These are phyloP conservation scores for Agrenia bidenticulata DNA, from an alignment of 2,888 invertebrate genomes.

Conservation along the genomic window DNA sequence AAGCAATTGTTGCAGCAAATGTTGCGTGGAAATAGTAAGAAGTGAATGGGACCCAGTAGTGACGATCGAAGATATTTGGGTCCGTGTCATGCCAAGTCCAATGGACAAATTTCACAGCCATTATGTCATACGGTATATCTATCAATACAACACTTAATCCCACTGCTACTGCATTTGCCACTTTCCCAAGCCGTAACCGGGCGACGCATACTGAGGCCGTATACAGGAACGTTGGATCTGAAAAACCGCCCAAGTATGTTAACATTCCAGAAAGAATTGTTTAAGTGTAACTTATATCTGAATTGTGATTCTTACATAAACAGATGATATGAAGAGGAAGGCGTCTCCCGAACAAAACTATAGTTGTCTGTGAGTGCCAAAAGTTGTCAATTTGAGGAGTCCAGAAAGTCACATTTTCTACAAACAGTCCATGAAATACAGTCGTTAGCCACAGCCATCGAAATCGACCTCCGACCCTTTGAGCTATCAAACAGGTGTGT, in stretches of 20 bases:
- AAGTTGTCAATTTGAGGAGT: conserved; percentile 77
- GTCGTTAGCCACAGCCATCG: conserved; percentile 73
- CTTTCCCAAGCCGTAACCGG: conserved; percentile 58
- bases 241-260: too few species aligned
- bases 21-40: conserved; percentile 79
- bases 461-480: conserved; percentile 70
- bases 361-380: conserved; percentile 77
- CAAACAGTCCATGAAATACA: conserved; percentile 70
- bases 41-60: conserved; percentile 82
- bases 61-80: conserved; percentile 69
- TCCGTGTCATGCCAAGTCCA: conserved; percentile 83
- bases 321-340: conserved; percentile 72
- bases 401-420: conserved; percentile 70
- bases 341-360: conserved; percentile 70
- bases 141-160: conserved; percentile 71
- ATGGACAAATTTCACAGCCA: conserved; percentile 73
- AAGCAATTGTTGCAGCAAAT: conserved; percentile 71
- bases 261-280: background rate
- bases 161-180: conserved; percentile 59
- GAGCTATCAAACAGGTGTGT: too few species aligned
- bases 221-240: conserved; percentile 61
- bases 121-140: conserved; percentile 77
- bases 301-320: conserved; percentile 66
- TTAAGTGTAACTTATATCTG: conserved; percentile 5
- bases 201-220: conserved; percentile 59